A percentile compares a stretch with the other conserved stretches of the same genome.
Conservation (phyloP, 2,888 invertebrate genomes). For the Maniola hyperantus region DNA sequence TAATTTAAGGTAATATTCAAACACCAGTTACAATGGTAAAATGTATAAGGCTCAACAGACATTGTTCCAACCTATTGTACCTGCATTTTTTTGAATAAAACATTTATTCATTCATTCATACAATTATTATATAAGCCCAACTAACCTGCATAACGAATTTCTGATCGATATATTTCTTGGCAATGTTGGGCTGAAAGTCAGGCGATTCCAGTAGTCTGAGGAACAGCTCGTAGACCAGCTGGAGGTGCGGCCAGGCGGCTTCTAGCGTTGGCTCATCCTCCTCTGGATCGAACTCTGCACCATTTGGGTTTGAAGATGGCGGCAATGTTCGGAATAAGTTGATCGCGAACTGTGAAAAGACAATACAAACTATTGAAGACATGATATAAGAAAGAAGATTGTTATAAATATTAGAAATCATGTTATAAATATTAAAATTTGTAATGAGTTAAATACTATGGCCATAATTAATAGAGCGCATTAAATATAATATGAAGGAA, state of each 20-base stretch:
- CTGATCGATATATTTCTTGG: slow-evolving; percentile 97
- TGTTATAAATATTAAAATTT: too few species aligned
- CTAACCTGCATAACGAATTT: slow-evolving; percentile 95
- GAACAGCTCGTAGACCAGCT: slow-evolving; percentile 90
- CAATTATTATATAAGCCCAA: too few species aligned
- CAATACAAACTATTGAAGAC: neutral
- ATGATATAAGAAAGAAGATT: too few species aligned
- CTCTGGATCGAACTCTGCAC: slow-evolving; percentile 95
- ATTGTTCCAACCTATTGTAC: too few species aligned
- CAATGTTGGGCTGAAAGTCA: slow-evolving; percentile 95
- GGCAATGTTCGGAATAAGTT: slow-evolving; percentile 95
- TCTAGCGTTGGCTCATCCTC: slow-evolving; percentile 98
- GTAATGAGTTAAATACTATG: too few species aligned
- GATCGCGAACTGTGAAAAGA: slow-evolving; percentile 86
- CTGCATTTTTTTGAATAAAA: too few species aligned
- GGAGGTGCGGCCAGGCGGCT: slow-evolving; percentile 97
- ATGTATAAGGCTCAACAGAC: too few species aligned
- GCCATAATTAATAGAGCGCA: too few species aligned
- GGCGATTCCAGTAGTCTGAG: slow-evolving; percentile 93
- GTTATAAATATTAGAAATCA: neutral
- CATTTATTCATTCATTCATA: too few species aligned
- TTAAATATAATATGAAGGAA: too few species aligned
- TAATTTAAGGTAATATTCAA: too few species aligned
- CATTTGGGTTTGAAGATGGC: slow-evolving; percentile 92
- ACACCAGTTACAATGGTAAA: too few species aligned